Base-by-base conservation (phyloP, 1,140 invertebrate species). In the Eueides isabella region DNA sequence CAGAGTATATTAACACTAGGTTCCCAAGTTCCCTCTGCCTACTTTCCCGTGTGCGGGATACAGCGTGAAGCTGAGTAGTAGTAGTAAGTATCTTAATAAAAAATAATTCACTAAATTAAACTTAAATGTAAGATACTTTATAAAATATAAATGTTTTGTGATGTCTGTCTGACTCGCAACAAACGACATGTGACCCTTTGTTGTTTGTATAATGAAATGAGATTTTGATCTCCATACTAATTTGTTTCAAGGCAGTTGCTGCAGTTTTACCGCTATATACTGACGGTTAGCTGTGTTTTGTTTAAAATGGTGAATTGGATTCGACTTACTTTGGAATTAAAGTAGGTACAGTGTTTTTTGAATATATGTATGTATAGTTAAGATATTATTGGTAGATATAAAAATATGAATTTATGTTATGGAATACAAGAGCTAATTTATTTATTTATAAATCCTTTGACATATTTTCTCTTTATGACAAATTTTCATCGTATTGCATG, bases 221-320 rank as follows among this genome's bases (percentile, higher is more conserved):
- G 71, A 72, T 72, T 30, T 67, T 61, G 35, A 72, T 72, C 71
- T 61, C 48, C 65, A 72, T 62, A 67, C 64, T 72, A 62, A 67
- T 72, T 69, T 23, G 67, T 69, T 72, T 72, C 71, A 72, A 72
- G 71, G 71, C 48, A 72, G 64, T 31, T 48, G n/a, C 48, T 55
- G 48, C 48, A 55, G 48, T 55, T 55, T 55, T 55, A 55, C 26
- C 48, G 48, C 11, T 23, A 26, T 26, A 11, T 55, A 55, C 48
- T 55, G 48, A 55, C 48, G 48, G 48, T 12, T 23, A 23, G 48
- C 19, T 23, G 48, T 55, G 48, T 55, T 55, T 14, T 55, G 48
- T 55, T 55, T 55, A 4, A 26, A 11, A 26, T 55, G 26, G 48
- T 26, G 23, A 23, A 5, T 38, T 23, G 9, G 1, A 55, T 11